Conservation (phyloP, 2,888 invertebrate species). For the Dolichomitus sp. region DNA sequence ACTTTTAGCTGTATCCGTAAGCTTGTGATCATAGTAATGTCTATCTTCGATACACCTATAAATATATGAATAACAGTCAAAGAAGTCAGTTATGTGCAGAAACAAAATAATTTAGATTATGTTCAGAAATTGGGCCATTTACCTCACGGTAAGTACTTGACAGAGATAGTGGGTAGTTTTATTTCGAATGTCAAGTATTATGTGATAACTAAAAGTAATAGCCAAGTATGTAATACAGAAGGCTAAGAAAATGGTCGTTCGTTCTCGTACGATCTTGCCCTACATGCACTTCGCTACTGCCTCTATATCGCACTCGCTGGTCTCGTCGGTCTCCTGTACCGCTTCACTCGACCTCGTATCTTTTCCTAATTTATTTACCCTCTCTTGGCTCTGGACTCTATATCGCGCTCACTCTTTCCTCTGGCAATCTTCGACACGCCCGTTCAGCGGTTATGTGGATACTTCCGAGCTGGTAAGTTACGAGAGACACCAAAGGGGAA, state of each 20-base stretch:
- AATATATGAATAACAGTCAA: neutral
- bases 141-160: neutral
- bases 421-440: constrained; percentile 67
- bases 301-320: constrained; percentile 23
- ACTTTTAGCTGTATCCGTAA: neutral
- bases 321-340: constrained; percentile 44
- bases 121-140: constrained; percentile 3
- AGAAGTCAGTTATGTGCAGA: constrained; percentile 1
- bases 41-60: neutral
- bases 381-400: constrained; percentile 52
- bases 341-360: constrained; percentile 65
- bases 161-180: constrained; percentile 19
- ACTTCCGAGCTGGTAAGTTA: constrained; percentile 53
- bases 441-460: constrained; percentile 52
- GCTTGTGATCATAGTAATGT: neutral
- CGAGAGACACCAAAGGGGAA: constrained; percentile 48
- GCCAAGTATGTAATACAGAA: constrained; percentile 30
- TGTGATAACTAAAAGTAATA: constrained; percentile 37
- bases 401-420: constrained; percentile 3
- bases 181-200: constrained; percentile 29
- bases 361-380: constrained; percentile 71
- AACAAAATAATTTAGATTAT: constrained; percentile 7
- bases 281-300: constrained; percentile 17
- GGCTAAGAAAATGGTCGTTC: constrained; percentile 36
- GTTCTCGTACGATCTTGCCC: constrained; percentile 43